Evolutionary conservation across 1,140 invertebrate genomes (phyloP).

Genomic region (Goniozus legneri): DNA sequence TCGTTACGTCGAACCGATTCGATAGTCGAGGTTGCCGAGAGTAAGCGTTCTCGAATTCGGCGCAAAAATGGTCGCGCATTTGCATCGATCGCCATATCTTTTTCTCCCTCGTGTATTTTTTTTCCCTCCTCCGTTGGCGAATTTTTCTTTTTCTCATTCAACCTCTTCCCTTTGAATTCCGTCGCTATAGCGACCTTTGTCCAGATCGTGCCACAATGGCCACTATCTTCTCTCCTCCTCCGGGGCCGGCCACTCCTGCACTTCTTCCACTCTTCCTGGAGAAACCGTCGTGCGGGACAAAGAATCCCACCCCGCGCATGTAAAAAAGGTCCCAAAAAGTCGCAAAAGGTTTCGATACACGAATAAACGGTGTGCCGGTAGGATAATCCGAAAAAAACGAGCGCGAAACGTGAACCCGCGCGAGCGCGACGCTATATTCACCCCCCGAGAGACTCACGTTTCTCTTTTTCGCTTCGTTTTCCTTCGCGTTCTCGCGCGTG

Average conservation of each 20-base stretch:
- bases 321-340: slow-evolving; percentile 38
- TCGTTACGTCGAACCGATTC: too few species aligned
- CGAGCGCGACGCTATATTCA: slow-evolving; percentile 17
- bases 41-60: slow-evolving; percentile 10
- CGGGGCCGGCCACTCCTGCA: slow-evolving; percentile 15
- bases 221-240: slow-evolving; percentile 38
- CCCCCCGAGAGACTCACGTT: slow-evolving; percentile 4
- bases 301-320: slow-evolving; percentile 36
- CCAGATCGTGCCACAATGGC: slow-evolving; percentile 46
- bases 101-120: too few species aligned
- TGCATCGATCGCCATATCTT: slow-evolving; percentile 40
- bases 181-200: slow-evolving; percentile 48
- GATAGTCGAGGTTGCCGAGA: too few species aligned
- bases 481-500: slow-evolving; percentile 18
- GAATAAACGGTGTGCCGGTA: slow-evolving; percentile 41
- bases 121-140: too few species aligned
- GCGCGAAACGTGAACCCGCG: slow-evolving; percentile 45
- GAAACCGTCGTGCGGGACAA: slow-evolving; percentile 41
- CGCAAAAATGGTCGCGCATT: slow-evolving; percentile 33
- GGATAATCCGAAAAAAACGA: slow-evolving; percentile 39
- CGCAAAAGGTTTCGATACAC: slow-evolving; percentile 43
- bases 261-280: slow-evolving; percentile 25
- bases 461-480: slow-evolving; percentile 14
- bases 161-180: slow-evolving; percentile 45
- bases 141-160: slow-evolving; percentile 23